phyloP scores from a whole-genome alignment of 2,888 invertebrate species.

The Pherbina coryleti region DNA sequence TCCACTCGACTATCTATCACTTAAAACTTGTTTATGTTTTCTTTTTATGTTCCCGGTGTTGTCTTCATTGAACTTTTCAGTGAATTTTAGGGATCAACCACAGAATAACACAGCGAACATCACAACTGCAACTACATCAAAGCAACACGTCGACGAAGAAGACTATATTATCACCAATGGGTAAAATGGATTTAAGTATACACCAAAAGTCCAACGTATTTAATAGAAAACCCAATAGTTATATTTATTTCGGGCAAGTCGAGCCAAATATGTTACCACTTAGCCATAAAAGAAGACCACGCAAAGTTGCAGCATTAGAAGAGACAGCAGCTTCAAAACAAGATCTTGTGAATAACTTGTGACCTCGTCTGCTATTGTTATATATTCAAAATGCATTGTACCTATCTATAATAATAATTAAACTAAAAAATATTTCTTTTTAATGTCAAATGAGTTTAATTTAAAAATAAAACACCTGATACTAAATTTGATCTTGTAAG shows the following conservation, averaged over 20 bases:
- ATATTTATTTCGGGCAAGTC: neutral
- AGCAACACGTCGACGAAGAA: neutral
- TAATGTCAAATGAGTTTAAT: neutral
- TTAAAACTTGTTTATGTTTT: neutral
- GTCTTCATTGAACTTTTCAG: constrained; percentile 30
- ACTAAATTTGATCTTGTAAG: no score
- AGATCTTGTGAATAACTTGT: neutral
- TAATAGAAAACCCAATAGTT: constrained; percentile 10
- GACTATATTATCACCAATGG: constrained; percentile 13
- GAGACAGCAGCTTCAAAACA: neutral
- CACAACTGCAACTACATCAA: neutral
- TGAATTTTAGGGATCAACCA: constrained; percentile 13
- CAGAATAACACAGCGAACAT: neutral
- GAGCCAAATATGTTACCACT: neutral
- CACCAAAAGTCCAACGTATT: neutral
- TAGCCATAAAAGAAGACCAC: constrained; percentile 12
- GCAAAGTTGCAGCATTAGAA: constrained; percentile 6
- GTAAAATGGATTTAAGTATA: constrained; percentile 14
- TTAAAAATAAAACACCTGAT: constrained; percentile 14
- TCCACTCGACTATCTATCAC: neutral
- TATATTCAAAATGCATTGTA: neutral
- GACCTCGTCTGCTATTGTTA: neutral
- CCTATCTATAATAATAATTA: neutral
- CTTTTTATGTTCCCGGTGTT: neutral
- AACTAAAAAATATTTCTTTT: neutral